Percentiles rank a stretch among this genome's conserved stretches.
Conservation (phyloP, 2,797 vertebrate species). For the Aulostomus chinensis region DNA sequence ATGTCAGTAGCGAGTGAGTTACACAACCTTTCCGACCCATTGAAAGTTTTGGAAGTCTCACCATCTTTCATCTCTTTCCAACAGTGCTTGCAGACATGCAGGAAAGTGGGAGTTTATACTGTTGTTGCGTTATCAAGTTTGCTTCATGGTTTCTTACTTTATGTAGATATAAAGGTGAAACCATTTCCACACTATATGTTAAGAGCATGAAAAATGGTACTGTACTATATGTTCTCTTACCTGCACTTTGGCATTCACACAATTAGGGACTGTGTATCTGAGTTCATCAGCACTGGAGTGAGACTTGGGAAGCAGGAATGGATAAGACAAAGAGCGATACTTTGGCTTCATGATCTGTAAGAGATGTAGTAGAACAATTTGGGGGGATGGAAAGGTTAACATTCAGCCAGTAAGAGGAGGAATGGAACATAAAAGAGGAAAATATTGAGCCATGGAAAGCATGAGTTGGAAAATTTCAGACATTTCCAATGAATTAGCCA, state of each 20-base stretch:
- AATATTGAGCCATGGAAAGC: constrained; percentile 18
- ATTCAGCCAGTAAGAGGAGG: background rate
- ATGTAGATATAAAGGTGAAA: background rate
- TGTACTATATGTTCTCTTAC: constrained; percentile 67
- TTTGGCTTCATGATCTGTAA: constrained; percentile 96
- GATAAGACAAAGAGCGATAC: constrained; percentile 93
- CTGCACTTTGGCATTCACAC: constrained; percentile 85
- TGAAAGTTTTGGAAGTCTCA: background rate
- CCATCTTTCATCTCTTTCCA: constrained; percentile 39
- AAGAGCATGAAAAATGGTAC: background rate
- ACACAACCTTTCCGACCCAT: constrained; percentile 27
- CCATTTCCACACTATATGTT: background rate
- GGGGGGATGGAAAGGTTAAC: background rate
- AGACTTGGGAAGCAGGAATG: constrained; percentile 93
- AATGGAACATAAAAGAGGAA: constrained; percentile 1
- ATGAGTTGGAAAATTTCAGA: constrained; percentile 14
- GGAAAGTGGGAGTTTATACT: constrained; percentile 24
- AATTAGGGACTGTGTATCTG: constrained; percentile 86
- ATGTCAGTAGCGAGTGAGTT: constrained; percentile 25
- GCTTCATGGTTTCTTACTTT: constrained; percentile 4
- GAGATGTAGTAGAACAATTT: background rate
- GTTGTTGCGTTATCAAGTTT: background rate
- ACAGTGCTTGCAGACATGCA: constrained; percentile 8
- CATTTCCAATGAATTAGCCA: background rate
- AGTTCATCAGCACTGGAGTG: constrained; percentile 85